phyloP scores from a whole-genome alignment of 92 coral and sea anemone genomes.

The Umimayanthus kanabou region DNA sequence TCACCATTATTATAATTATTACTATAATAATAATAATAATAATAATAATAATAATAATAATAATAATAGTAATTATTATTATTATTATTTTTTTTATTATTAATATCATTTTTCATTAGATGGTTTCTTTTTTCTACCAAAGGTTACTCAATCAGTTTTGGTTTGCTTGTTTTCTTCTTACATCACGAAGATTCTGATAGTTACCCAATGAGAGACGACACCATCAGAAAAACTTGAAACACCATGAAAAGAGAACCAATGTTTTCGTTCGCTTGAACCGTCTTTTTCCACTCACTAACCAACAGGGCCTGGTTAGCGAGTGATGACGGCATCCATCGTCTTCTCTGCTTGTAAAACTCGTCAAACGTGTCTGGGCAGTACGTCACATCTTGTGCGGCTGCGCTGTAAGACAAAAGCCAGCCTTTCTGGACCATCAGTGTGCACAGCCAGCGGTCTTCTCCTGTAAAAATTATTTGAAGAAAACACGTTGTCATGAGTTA shows the following conservation, averaged over 20 bases:
- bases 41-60: no score
- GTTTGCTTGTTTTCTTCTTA: no score
- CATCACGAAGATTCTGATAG: neutral
- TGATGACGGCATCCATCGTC: conserved; percentile 99
- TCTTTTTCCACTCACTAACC: conserved; percentile 77
- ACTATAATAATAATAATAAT: no score
- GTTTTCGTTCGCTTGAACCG: conserved; percentile 47
- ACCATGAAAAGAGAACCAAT: conserved; percentile 50
- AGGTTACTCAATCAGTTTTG: no score
- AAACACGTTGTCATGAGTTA: no score
- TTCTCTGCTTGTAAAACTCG: conserved; percentile 94
- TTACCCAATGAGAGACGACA: conserved; percentile 59
- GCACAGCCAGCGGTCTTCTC: conserved; percentile 99
- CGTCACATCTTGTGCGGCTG: conserved; percentile 95
- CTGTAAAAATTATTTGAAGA: conserved; percentile 24
- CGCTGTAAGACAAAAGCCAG: conserved; percentile 95
- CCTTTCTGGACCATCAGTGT: conserved; percentile 98
- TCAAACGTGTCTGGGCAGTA: conserved; percentile 94
- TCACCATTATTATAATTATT: no score
- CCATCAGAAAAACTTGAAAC: conserved; percentile 59
- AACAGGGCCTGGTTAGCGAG: conserved; percentile 83
- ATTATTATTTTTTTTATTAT: no score
- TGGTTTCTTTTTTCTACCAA: no score
- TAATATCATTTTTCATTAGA: no score
- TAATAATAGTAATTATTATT: no score